phyloP scores from a whole-genome alignment of 2,113 vertebrate species.

The Ariopsis seemanni region DNA sequence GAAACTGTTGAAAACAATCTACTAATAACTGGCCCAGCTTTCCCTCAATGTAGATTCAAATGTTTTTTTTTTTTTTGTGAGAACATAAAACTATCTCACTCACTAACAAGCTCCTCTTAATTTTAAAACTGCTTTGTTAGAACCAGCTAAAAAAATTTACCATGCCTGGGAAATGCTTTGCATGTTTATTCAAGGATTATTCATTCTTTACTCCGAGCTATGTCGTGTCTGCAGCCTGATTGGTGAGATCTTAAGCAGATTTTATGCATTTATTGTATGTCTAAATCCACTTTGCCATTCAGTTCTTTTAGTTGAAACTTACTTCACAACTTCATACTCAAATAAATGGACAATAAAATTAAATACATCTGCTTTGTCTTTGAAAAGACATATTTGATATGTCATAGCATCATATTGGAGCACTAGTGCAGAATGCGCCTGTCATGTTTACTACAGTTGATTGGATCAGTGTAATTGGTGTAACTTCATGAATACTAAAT shows the following conservation, averaged over 20 bases:
- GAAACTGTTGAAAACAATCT: slow-evolving; percentile 11
- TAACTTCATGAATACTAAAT: not conserved
- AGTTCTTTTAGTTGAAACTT: slow-evolving; percentile 76
- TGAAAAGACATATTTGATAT: not conserved
- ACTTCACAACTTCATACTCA: slow-evolving; percentile 63
- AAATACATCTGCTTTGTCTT: not conserved
- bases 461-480: not conserved
- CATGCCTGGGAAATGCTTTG: not conserved
- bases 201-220: not conserved
- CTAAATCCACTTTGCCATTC: slow-evolving; percentile 63
- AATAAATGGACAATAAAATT: slow-evolving; percentile 24
- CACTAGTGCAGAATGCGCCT: not conserved
- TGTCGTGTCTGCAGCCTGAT: slow-evolving; percentile 16
- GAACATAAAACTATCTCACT: too few relatives aligned
- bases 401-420: not conserved
- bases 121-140: not conserved
- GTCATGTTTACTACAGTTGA: not conserved
- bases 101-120: not conserved
- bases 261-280: not conserved
- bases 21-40: not conserved
- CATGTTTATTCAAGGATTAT: not conserved
- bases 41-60: not conserved
- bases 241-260: slow-evolving; percentile 42
- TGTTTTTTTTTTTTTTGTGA: not conserved
- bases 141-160: not conserved